Evolutionary conservation across 2,888 invertebrate species (phyloP).

Genomic region (Lepidocyrtinus sp.): DNA sequence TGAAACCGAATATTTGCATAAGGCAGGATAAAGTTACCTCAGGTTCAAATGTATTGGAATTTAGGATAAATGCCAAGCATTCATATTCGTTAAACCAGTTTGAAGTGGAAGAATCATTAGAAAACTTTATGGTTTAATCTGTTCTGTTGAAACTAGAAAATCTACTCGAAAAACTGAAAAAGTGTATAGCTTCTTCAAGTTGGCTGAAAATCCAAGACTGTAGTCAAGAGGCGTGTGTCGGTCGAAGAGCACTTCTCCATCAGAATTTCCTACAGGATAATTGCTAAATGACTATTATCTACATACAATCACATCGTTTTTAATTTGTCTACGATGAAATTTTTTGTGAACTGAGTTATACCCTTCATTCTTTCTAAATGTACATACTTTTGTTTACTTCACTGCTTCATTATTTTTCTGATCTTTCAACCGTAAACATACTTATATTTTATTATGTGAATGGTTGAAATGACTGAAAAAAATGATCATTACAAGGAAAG

Average conservation of each 20-base stretch:
- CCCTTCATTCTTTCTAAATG: not conserved
- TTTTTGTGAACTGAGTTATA: too few relatives aligned
- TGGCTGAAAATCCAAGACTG: not conserved
- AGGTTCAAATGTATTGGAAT: too few relatives aligned
- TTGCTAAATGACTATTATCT: too few relatives aligned
- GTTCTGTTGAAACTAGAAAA: not conserved
- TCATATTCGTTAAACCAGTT: too few relatives aligned
- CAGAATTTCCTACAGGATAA: not conserved
- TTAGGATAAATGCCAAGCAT: too few relatives aligned
- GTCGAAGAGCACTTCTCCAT: conserved; percentile 43
- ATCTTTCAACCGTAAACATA: conserved; percentile 45
- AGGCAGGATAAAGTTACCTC: too few relatives aligned
- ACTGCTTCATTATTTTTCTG: conserved; percentile 44
- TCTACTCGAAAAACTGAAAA: not conserved
- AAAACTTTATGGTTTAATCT: not conserved
- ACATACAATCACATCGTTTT: too few relatives aligned
- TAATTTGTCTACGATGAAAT: too few relatives aligned
- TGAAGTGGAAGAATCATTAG: not conserved
- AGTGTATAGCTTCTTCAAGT: not conserved
- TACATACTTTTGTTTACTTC: not conserved
- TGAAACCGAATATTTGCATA: too few relatives aligned
- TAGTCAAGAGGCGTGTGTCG: conserved; percentile 25
- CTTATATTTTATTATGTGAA: too few relatives aligned
- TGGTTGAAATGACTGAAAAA: too few relatives aligned
- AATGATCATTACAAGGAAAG: too few relatives aligned